Base-by-base conservation (phyloP, 2,888 invertebrate species). In the Drosophila histrio region DNA sequence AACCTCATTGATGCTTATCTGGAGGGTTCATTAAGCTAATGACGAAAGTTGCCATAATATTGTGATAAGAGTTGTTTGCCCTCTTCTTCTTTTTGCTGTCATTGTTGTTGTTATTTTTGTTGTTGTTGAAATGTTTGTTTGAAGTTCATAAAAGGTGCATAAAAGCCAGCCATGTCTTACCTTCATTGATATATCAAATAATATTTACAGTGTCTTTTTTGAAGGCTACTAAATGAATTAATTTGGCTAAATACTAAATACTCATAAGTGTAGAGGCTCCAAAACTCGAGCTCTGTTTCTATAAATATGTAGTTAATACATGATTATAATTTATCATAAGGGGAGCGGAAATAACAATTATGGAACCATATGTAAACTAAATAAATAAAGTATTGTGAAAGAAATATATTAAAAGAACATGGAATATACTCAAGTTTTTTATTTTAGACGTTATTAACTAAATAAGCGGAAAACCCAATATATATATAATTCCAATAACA, bases 1-100 rank as follows among this genome's bases (percentile, higher is more conserved):
- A 32, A 17, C 22, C 26, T 28, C 32, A 28, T 38, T 39, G 47
- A 63, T 57, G 47, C 38, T 43, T 69, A 69, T 69, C 59, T 57
- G 21, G 3, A 26, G 54, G 24, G 53, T 79, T 79, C 75, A 75
- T 79, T 79, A 61, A 26, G 56, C 61, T 74, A 75, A 75, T 75
- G 75, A 52, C 52, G 28, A n/a, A n/a, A 52, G 6, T 52, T 52
- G 39, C 39, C 30, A 52, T 39, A 52, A 52, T 52, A 52, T 52
- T 52, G 21, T 52, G 52, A 52, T 52, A 52, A 52, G 52, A 26
- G 19, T 17, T 39, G 39, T 52, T 52, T 38, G 38, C 8, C 1
- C 26, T 17, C n/a, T 26, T 5, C 26, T 17, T 15, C 26, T 19
- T n/a, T 5, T 28, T n/a, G 9, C 2, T 24, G 9, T 3, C 1